A percentile compares a stretch with the other conserved stretches of the same genome.
These are phyloP conservation scores for Zaprionus taronus DNA, from an alignment of 1,140 invertebrate species.

Conservation along the genomic window DNA sequence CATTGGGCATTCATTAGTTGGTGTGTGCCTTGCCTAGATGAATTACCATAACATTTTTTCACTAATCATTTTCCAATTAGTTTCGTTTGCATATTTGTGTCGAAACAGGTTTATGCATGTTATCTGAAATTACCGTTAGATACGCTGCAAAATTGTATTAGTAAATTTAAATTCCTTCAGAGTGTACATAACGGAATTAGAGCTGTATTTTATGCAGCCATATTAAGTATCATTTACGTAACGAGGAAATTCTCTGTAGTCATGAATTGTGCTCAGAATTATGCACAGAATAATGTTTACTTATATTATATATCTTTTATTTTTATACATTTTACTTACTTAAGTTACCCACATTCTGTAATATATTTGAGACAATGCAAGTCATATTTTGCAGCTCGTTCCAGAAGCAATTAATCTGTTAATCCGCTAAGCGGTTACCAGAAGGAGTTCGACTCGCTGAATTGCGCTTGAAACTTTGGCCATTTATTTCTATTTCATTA, in stretches of 20 bases:
- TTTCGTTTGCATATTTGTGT: neutral
- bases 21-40: neutral
- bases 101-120: neutral
- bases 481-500: slow-evolving; percentile 4
- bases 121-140: neutral
- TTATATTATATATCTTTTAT: no score
- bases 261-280: no score
- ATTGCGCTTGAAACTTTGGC: neutral
- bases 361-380: no score
- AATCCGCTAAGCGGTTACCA: neutral
- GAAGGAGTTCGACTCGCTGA: neutral
- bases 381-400: slow-evolving; percentile 5
- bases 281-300: no score
- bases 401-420: neutral
- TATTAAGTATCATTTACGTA: no score
- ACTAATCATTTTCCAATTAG: neutral
- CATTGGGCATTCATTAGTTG: neutral
- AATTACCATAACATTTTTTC: neutral
- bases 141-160: neutral
- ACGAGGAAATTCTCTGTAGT: no score
- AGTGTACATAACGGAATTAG: no score
- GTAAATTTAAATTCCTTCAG: neutral
- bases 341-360: no score
- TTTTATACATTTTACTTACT: no score
- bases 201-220: no score